Evolutionary conservation across 2,113 vertebrate species (phyloP), one percentile per base, ranked within the genome.

Genomic region (Balaenoptera acutorostrata): DNA sequence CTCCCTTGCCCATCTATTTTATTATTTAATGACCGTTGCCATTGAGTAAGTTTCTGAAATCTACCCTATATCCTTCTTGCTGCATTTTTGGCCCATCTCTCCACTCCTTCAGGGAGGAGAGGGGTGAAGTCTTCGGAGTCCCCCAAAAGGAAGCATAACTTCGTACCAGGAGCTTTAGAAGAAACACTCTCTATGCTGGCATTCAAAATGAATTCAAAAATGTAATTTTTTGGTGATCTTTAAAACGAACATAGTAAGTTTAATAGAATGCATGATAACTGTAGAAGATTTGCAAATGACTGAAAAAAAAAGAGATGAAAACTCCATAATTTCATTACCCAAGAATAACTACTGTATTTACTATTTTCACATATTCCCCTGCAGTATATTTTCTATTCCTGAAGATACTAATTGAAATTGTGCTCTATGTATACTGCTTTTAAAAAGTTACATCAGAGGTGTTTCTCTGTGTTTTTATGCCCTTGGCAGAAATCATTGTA

Each of bases 1-100:
- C 66, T 44, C 17, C 20, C 9, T 0, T 4, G 13, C 10, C 11
- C 5, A 1, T 41, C 23, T 18, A 6, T 69, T 52, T 52, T 63
- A 33, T 39, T n/a, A 13, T 52, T 69, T 74, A 14, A n/a, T 29
- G 75, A 41, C 2, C 23, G 25, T 88, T 31, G 82, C 27, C 33
- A 8, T 4, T 52, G 61, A 87, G 82, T 41, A 71, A 6, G 5
- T 8, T 8, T 57, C 77, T 71, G 90, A 85, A 88, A 72, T 77
- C 33, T 10, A 9, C 52, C 41, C 44, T 57, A 1, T 3, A 25
- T 17, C 69, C 15, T 49, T 71, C 33, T 78, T 41, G 33, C 33
- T 55, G 64, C 33, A 2, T 21, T 52, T 68, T n/a, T 3, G 36
- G 29, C 31, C 13, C 6, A 1, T 33, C 2, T 49, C 13, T 21